Base-by-base conservation (phyloP, 30 jellyfish, hydroid and myxozoan species). In the Pseudorhiza aurosa region DNA sequence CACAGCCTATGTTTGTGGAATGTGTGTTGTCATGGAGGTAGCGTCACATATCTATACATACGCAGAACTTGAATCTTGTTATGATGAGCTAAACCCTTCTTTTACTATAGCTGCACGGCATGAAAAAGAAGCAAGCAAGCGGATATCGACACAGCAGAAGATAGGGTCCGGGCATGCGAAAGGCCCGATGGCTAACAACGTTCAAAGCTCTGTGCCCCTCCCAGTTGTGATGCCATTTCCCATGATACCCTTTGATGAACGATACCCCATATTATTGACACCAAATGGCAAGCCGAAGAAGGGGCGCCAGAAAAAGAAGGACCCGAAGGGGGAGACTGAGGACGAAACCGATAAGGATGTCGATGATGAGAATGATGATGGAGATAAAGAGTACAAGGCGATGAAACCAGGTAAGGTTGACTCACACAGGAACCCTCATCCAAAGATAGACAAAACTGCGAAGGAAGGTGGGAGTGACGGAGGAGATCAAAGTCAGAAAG, bases 181-280 rank as follows among this genome's bases (percentile, higher is more conserved):
- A 59, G 98, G 98, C 27, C 98, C 98, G 25, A 74, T 78, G 92
- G 95, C 97, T 0, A 77, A 53, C 75, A 68, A 50, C 39, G 82
- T 78, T 21, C 87, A 49, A 36, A 70, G 77, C 72, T 59, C 85
- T 0, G 87, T 71, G 17, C 95, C 95, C 8, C 60, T 85, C 25
- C 98, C 98, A 36, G 77, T 82, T 1, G 85, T 85, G 35, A 85
- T 85, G 81, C 96, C 98, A 10, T 85, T 85, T 80, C 98, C 91
- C 70, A 64, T 80, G 91, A 80, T 80, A 1, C 91, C 91, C 8
- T 80, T 80, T 71, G 91, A 80, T 68, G 91, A 80, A 8, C 44
- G 83, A 21, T 80, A 80, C 32, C 91, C 91, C 0, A 65, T 80
- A 0, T 31, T 80, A 42, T 53, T 80, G 7, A 35, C 76, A 6